Evolutionary conservation across 1,140 invertebrate species (phyloP).

Genomic region (Chelonus insularis): DNA sequence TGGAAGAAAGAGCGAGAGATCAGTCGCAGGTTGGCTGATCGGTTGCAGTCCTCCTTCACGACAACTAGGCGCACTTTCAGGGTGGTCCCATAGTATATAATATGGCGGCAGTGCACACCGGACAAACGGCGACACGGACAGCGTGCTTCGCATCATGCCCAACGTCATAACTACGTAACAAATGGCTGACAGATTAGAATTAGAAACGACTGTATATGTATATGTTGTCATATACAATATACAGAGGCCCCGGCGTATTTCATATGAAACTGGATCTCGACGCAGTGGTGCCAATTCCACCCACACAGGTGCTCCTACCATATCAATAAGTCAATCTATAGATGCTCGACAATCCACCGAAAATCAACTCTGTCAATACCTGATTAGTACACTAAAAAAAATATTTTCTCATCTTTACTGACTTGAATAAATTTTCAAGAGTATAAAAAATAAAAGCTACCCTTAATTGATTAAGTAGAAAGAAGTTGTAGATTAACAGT

Average conservation of each 20-base stretch:
- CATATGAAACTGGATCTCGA: conserved; percentile 55
- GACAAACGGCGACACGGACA: conserved; percentile 45
- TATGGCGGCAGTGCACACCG: conserved; percentile 28
- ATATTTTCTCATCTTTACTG: too few relatives aligned
- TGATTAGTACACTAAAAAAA: too few relatives aligned
- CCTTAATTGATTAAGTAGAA: too few relatives aligned
- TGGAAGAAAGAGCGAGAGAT: neutral
- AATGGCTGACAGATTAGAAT: conserved; percentile 56
- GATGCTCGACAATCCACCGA: too few relatives aligned
- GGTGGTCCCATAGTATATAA: conserved; percentile 41
- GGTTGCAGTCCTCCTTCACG: conserved; percentile 14
- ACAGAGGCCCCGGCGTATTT: conserved; percentile 24
- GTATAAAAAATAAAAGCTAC: too few relatives aligned
- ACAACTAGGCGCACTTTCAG: conserved; percentile 38
- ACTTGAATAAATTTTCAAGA: too few relatives aligned
- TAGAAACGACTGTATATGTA: conserved; percentile 39
- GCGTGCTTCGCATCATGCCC: conserved; percentile 44
- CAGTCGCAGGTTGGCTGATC: conserved; percentile 9
- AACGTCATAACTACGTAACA: conserved; percentile 51
- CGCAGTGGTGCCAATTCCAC: conserved; percentile 13
- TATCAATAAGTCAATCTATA: too few relatives aligned
- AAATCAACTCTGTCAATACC: too few relatives aligned
- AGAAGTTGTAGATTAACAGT: too few relatives aligned
- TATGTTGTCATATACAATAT: neutral
- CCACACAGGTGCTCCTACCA: conserved; percentile 26